A percentile compares a stretch with the other conserved stretches of the same genome.
phyloP scores from a whole-genome alignment of 2,113 vertebrate species.

The Shinisaurus crocodilurus region DNA sequence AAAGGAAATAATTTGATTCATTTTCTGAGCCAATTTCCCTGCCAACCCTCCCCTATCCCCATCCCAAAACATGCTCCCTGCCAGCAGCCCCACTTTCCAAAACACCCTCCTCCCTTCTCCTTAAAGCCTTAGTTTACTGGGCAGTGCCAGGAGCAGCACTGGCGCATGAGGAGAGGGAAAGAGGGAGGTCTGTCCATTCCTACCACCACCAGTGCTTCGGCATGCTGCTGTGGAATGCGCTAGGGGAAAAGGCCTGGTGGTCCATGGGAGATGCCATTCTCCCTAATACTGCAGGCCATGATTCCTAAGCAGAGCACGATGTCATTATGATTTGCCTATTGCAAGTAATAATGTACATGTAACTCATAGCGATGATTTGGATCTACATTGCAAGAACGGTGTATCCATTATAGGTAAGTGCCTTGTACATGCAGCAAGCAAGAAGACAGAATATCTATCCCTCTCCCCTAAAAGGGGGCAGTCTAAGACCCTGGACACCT shows the following conservation, averaged over 20 bases:
- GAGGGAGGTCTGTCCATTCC: neutral
- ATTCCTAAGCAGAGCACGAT: neutral
- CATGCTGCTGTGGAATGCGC: neutral
- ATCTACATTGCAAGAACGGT: neutral
- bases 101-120: neutral
- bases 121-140: neutral
- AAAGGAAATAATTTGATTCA: neutral
- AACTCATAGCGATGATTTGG: neutral
- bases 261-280: neutral
- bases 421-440: neutral
- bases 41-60: too few relatives aligned
- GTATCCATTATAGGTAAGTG: neutral
- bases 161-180: neutral
- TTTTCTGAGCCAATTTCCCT: neutral
- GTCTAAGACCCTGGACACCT: too few relatives aligned
- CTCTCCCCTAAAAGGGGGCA: too few relatives aligned
- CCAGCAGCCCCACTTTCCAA: neutral
- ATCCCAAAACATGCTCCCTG: neutral
- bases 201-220: neutral
- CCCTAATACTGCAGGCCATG: neutral
- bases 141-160: neutral
- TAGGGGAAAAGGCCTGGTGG: neutral
- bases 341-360: neutral
- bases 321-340: too few relatives aligned
- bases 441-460: neutral